A percentile compares a stretch with the other conserved stretches of the same genome.
Conservation (phyloP, 2,113 vertebrate genomes). For the Diadophis punctatus region DNA sequence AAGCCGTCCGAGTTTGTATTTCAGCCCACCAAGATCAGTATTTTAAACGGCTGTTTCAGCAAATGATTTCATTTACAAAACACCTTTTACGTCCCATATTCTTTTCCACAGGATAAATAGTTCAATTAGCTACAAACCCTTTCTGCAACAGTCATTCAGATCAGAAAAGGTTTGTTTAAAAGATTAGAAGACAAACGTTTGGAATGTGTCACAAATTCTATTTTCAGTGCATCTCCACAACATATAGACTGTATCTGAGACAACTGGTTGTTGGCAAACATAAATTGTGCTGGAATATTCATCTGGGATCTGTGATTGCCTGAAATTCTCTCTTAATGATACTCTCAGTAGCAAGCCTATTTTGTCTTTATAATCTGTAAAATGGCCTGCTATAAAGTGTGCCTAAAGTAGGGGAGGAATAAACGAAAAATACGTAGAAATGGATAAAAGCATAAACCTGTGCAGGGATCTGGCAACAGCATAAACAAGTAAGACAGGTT, state of each 20-base stretch:
- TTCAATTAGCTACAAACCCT: conserved; percentile 35
- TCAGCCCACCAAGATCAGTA: conserved; percentile 29
- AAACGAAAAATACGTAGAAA: background rate
- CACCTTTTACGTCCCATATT: conserved; percentile 37
- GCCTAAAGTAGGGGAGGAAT: background rate
- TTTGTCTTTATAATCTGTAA: background rate
- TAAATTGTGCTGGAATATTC: background rate
- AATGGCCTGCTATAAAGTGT: background rate
- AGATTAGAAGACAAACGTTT: background rate
- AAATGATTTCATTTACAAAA: conserved; percentile 53
- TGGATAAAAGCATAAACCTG: background rate
- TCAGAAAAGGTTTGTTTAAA: background rate
- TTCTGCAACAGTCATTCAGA: background rate
- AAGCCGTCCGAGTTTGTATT: conserved; percentile 32
- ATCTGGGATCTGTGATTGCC: background rate
- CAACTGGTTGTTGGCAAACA: background rate
- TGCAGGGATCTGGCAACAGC: background rate
- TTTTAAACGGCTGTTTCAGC: conserved; percentile 40
- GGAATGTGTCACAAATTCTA: background rate
- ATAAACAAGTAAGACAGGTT: background rate
- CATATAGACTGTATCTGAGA: background rate
- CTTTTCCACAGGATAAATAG: conserved; percentile 34
- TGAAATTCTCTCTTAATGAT: background rate
- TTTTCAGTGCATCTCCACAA: background rate
- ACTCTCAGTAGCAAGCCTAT: too few relatives aligned